phyloP scores from a whole-genome alignment of 2,888 invertebrate species.

The Erebia ligea region DNA sequence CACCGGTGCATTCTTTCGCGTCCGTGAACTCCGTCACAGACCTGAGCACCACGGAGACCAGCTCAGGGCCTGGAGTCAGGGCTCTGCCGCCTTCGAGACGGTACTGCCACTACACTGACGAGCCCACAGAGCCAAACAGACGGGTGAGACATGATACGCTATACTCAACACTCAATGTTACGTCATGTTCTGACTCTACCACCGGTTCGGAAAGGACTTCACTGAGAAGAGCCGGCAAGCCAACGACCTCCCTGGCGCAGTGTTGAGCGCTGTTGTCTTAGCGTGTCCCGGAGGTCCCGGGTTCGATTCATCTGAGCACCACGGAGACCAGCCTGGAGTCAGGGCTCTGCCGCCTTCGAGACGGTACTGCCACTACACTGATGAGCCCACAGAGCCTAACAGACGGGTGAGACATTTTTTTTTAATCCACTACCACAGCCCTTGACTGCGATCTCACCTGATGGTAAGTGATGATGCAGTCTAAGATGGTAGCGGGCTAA shows the following conservation, averaged over 20 bases:
- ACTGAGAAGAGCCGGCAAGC: no score
- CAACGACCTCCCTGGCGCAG: no score
- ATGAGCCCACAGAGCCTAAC: conserved; percentile 55
- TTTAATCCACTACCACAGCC: no score
- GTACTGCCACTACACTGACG: conserved; percentile 81
- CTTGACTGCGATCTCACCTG: no score
- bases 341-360: conserved; percentile 68
- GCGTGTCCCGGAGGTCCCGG: no score
- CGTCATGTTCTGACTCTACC: no score
- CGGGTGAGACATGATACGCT: conserved; percentile 20
- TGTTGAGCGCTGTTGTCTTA: no score
- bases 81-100: conserved; percentile 71
- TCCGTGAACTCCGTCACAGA: conserved; percentile 65
- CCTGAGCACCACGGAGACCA: conserved; percentile 73
- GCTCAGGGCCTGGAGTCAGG: conserved; percentile 70
- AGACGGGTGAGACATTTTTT: conserved; percentile 31
- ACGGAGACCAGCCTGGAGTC: conserved; percentile 77
- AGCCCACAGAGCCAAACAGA: conserved; percentile 44
- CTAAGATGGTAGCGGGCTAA: no score
- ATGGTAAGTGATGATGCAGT: no score
- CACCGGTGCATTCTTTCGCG: conserved; percentile 56
- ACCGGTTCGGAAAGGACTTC: no score
- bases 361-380: conserved; percentile 80
- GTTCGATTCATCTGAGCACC: conserved; percentile 51
- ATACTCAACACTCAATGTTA: no score